Evolutionary conservation across 2,888 invertebrate species (phyloP).

Genomic region (Thecophora atra): DNA sequence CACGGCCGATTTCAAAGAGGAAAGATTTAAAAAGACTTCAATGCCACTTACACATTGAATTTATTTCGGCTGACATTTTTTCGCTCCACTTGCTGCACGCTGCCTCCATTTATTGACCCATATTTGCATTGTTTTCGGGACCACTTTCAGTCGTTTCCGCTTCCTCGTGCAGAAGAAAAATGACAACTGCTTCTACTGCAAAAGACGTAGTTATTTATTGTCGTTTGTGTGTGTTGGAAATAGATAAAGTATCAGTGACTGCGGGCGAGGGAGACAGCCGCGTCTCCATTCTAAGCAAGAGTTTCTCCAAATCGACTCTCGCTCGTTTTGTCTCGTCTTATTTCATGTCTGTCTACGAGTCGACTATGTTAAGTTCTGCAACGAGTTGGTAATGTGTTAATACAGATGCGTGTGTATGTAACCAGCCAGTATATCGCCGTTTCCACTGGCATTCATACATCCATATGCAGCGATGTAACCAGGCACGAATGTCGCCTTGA

Average conservation of each 20-base stretch:
- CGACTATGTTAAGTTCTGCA: no score
- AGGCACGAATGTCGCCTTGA: neutral
- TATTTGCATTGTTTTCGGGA: no score
- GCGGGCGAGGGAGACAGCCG: neutral
- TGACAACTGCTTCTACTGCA: constrained; percentile 7
- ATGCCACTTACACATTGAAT: no score
- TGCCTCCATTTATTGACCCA: no score
- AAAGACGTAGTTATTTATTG: constrained; percentile 14
- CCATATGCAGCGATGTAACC: neutral
- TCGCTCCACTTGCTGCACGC: no score
- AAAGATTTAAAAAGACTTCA: no score
- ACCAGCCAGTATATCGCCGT: neutral
- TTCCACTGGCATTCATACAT: constrained; percentile 16
- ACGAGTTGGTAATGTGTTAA: no score
- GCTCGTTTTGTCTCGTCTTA: neutral
- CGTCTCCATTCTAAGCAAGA: neutral
- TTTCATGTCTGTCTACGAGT: neutral
- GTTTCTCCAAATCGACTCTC: neutral
- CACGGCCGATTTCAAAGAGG: no score
- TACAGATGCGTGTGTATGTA: neutral
- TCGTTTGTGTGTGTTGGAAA: neutral
- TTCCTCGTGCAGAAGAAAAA: no score
- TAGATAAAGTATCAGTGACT: neutral
- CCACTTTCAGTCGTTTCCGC: no score
- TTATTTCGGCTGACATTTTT: no score